Conservation (phyloP, 2,113 vertebrate species). For the Stigmatopora nigra region DNA sequence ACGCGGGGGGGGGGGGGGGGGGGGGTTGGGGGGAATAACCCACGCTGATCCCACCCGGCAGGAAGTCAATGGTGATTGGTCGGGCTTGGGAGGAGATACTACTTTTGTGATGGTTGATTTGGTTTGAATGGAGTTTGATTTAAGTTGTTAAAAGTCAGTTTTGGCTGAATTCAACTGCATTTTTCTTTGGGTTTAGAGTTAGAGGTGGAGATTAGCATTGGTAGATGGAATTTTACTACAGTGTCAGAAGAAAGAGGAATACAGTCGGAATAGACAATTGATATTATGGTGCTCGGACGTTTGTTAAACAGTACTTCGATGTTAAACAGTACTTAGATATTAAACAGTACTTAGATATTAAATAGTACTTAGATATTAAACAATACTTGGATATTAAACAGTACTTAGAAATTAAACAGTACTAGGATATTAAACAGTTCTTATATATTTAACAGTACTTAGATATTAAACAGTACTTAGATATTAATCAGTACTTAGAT, state of each 20-base stretch:
- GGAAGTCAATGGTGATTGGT: slow-evolving; percentile 1
- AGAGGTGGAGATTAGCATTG: background rate
- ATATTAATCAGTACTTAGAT: too few relatives aligned
- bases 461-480: too few relatives aligned
- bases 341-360: too few relatives aligned
- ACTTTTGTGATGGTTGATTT: background rate
- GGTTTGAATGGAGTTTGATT: background rate
- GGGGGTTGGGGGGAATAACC: background rate
- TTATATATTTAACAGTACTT: too few relatives aligned
- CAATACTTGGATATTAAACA: too few relatives aligned
- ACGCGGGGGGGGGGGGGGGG: background rate
- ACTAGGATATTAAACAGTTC: too few relatives aligned
- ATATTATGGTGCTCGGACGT: too few relatives aligned
- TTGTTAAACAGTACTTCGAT: too few relatives aligned
- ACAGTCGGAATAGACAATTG: background rate
- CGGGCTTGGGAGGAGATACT: background rate
- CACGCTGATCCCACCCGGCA: background rate
- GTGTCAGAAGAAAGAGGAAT: background rate
- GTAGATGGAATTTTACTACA: background rate
- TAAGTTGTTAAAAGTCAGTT: background rate
- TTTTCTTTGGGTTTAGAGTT: background rate
- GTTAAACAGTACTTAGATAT: too few relatives aligned
- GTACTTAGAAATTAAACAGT: too few relatives aligned
- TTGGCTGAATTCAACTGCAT: background rate
- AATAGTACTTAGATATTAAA: too few relatives aligned